Conservation (phyloP, 2,888 invertebrate species). For the Notodonta dromedarius region DNA sequence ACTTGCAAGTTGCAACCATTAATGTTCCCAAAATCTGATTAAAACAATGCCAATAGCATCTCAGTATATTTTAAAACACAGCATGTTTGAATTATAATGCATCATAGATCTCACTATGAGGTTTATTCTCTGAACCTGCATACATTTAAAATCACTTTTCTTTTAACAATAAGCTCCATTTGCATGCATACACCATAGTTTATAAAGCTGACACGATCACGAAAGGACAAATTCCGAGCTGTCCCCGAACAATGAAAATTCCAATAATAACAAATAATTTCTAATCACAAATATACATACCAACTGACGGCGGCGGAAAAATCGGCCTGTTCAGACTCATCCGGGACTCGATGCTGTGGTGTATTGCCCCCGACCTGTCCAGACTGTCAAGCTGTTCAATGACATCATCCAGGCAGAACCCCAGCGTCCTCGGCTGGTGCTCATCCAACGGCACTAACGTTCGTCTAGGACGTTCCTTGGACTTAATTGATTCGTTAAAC, state of each 20-base stretch:
- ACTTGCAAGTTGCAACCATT: too few relatives aligned
- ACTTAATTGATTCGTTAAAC: constrained; percentile 67
- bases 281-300: constrained; percentile 42
- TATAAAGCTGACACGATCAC: background rate
- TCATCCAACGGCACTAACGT: constrained; percentile 55
- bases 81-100: too few relatives aligned
- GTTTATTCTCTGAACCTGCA: too few relatives aligned
- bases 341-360: constrained; percentile 64
- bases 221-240: background rate
- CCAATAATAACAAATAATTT: too few relatives aligned
- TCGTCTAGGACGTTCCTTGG: constrained; percentile 55
- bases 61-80: too few relatives aligned
- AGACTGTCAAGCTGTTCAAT: constrained; percentile 51
- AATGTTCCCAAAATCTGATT: too few relatives aligned
- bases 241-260: background rate
- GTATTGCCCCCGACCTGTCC: constrained; percentile 70
- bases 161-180: background rate
- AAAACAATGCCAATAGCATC: too few relatives aligned
- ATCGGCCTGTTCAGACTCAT: constrained; percentile 48
- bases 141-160: background rate
- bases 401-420: constrained; percentile 51
- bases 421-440: constrained; percentile 46
- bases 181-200: background rate
- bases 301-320: constrained; percentile 70
- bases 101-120: too few relatives aligned